Base-by-base conservation (phyloP, 2,888 invertebrate species). In the Chalcosyrphus nemorum region DNA sequence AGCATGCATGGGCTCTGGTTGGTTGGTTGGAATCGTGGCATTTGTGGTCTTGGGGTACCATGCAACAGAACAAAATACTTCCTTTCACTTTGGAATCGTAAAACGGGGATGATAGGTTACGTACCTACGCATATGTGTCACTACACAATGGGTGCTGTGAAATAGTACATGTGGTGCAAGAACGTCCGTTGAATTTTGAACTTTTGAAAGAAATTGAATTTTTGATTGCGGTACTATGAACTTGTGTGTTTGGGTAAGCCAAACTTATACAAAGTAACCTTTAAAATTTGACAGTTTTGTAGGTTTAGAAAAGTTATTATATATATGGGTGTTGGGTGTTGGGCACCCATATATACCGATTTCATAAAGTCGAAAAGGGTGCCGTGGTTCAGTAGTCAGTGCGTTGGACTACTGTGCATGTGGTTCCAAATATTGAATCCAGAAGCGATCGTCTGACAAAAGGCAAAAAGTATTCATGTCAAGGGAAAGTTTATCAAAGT, bases 1-100 rank as follows among this genome's bases (percentile, higher is more conserved):
- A 29, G 19, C 9, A 15, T 57, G 21, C 29, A 21, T 6, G 21
- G 6, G n/a, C n/a, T n/a, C n/a, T n/a, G n/a, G n/a, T n/a, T n/a
- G n/a, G 17, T 54, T 32, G 41, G 13, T 6, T 32, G 32, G 32
- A 35, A 11, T 24, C 35, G 38, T 65, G 27, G 38, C 24, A 17
- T 38, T 54, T 52, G 50, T 65, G 65, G 50, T 54, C 66, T 19
- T 41, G 21, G 21, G 24, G 35, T 24, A 38, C 15, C 43, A 45
- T 70, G 45, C 32, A 38, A 38, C 38, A 38, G 13, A 38, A 38
- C 38, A 13, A 35, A n/a, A 35, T 35, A n/a, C 35, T 35, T 35
- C 35, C 35, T 35, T 38, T 1, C 38, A 13, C 4, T n/a, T n/a
- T n/a, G n/a, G n/a, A n/a, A 38, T 38, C 38, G 38, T 13, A 38